phyloP scores from a whole-genome alignment of 2,888 invertebrate genomes.

The Synanthedon vespiformis region DNA sequence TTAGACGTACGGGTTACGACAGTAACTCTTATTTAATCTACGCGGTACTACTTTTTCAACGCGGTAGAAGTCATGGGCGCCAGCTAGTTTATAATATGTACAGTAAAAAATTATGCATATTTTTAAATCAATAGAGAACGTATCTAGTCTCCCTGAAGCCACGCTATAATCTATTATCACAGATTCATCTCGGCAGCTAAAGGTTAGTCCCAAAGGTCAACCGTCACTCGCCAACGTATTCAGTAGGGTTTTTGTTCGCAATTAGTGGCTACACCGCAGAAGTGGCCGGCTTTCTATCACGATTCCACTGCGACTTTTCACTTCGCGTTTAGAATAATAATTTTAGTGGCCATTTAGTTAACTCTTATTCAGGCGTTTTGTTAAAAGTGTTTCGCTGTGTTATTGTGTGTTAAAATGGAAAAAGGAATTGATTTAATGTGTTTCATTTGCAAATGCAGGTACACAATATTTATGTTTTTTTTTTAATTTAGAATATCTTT shows the following conservation, averaged over 20 bases:
- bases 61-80: too few relatives aligned
- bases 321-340: not conserved
- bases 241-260: constrained; percentile 1
- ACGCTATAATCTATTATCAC: not conserved
- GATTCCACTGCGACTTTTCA: not conserved
- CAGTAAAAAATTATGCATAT: too few relatives aligned
- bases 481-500: too few relatives aligned
- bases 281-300: constrained; percentile 1
- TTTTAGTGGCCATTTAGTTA: not conserved
- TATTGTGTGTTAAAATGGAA: not conserved
- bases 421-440: not conserved
- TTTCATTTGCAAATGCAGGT: not conserved
- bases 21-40: too few relatives aligned
- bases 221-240: constrained; percentile 4
- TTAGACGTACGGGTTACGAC: too few relatives aligned
- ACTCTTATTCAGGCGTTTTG: not conserved
- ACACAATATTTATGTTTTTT: not conserved
- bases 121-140: too few relatives aligned
- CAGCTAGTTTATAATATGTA: too few relatives aligned
- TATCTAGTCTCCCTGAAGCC: too few relatives aligned
- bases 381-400: too few relatives aligned
- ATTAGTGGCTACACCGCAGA: constrained; percentile 3
- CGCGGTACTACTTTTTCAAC: too few relatives aligned
- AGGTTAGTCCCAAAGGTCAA: constrained; percentile 7
- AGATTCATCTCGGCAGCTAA: constrained; percentile 1